Evolutionary conservation across 2,113 vertebrate species (phyloP).

Genomic region (Phyllostomus discolor): DNA sequence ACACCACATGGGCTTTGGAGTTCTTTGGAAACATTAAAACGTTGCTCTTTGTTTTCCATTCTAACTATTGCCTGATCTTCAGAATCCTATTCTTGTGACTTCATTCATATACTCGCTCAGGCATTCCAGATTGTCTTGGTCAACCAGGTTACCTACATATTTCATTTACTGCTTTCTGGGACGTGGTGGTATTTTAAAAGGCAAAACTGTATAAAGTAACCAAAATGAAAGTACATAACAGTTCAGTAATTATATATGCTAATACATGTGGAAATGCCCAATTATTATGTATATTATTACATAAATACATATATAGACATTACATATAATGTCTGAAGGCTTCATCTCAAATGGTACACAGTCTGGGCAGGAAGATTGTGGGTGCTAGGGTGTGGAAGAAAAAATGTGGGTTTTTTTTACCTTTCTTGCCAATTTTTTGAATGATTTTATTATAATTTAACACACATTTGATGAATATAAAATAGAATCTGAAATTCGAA

Average conservation of each 20-base stretch:
- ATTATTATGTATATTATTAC: not conserved
- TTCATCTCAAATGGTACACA: not conserved
- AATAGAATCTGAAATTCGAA: not conserved
- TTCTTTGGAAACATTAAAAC: constrained; percentile 6
- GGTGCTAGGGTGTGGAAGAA: not conserved
- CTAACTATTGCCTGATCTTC: not conserved
- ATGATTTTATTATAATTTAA: not conserved
- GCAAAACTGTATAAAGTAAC: not conserved
- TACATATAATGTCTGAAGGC: not conserved
- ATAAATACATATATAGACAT: too few relatives aligned
- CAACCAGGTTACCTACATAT: not conserved
- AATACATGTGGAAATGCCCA: not conserved
- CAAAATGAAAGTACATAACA: not conserved
- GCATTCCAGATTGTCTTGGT: not conserved
- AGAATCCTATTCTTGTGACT: not conserved
- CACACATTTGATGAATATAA: not conserved
- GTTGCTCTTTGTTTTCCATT: constrained; percentile 4
- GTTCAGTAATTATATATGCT: not conserved
- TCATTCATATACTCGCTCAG: not conserved
- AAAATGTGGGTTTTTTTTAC: not conserved
- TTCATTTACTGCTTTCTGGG: not conserved
- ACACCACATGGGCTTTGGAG: not conserved
- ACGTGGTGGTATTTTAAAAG: not conserved
- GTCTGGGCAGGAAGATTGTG: not conserved
- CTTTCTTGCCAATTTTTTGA: not conserved